Percentiles rank a stretch among this genome's conserved stretches.
phyloP scores from a whole-genome alignment of 2,797 vertebrate genomes.

The Gambusia yucatana region DNA sequence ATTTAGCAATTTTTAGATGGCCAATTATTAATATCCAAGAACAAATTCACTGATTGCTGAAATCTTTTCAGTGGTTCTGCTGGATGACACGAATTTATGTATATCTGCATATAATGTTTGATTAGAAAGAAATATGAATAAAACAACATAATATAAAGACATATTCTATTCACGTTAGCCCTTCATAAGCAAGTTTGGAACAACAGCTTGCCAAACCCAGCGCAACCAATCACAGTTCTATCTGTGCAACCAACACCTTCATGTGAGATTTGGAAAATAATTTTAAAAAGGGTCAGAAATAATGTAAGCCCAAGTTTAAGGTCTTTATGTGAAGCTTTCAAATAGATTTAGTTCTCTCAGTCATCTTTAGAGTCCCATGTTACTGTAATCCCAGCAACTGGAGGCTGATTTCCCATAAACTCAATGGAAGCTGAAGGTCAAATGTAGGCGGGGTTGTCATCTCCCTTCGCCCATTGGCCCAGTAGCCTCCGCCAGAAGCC shows the following conservation, averaged over 20 bases:
- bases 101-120: slow-evolving; percentile 14
- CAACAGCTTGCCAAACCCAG: slow-evolving; percentile 22
- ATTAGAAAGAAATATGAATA: slow-evolving; percentile 36
- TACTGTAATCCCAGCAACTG: slow-evolving; percentile 73
- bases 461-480: slow-evolving; percentile 81
- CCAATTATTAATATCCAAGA: not conserved
- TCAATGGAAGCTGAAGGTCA: slow-evolving; percentile 79
- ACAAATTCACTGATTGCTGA: slow-evolving; percentile 23
- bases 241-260: slow-evolving; percentile 24
- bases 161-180: slow-evolving; percentile 52
- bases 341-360: slow-evolving; percentile 28
- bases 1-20: not conserved
- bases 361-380: slow-evolving; percentile 25
- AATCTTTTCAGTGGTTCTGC: slow-evolving; percentile 7
- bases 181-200: slow-evolving; percentile 60
- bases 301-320: slow-evolving; percentile 17
- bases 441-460: slow-evolving; percentile 76
- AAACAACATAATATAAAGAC: slow-evolving; percentile 9
- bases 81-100: slow-evolving; percentile 14
- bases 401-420: slow-evolving; percentile 86
- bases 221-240: slow-evolving; percentile 51
- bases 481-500: slow-evolving; percentile 81
- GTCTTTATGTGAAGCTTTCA: slow-evolving; percentile 40
- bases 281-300: not conserved
- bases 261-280: slow-evolving; percentile 31